Base-by-base conservation (phyloP, 2,888 invertebrate species). In the Trissolcus japonicus region DNA sequence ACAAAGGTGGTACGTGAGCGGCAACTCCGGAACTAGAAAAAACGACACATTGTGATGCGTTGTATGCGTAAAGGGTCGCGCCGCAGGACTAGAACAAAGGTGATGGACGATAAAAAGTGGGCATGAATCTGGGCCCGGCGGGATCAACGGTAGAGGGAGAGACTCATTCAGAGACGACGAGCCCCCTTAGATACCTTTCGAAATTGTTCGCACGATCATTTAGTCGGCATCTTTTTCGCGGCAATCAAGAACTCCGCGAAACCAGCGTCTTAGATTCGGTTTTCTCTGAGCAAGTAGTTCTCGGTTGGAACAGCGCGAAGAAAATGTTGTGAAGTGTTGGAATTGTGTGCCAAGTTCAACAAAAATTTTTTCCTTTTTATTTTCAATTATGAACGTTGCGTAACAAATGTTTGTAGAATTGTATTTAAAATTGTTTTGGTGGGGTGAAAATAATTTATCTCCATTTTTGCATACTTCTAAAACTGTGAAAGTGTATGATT, bases 1-100 rank as follows among this genome's bases (percentile, higher is more conserved):
- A 66, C 71, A 78, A 71, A 73, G 72, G 76, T 50, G 60, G 51
- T 21, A 66, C 56, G 56, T 40, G 48, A 74, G 74, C 54, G 25
- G 43, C 79, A 78, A 80, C 77, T 78, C 81, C 81, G 80, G 84
- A 84, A 84, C 79, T 79, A 80, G 85, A 86, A 88, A 88, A 88
- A 88, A 87, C 85, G 86, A 84, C 86, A 85, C 88, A 86, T 86
- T 87, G 88, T 88, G 82, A 85, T 85, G 82, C 73, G 83, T 81
- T 79, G 83, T 83, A 84, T 83, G 82, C 80, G 78, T 68, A 82
- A 82, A 82, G 85, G 85, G 84, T 82, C 82, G 79, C 79, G 76
- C 82, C 69, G 82, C 79, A 83, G 82, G 83, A 83, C 86, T 88
- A 88, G 88, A 88, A 88, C 88, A 88, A 88, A 87, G 86, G 69